Percentiles rank a stretch among this genome's conserved stretches.
phyloP scores from a whole-genome alignment of 2,888 invertebrate species.

The Cerastoderma edule region DNA sequence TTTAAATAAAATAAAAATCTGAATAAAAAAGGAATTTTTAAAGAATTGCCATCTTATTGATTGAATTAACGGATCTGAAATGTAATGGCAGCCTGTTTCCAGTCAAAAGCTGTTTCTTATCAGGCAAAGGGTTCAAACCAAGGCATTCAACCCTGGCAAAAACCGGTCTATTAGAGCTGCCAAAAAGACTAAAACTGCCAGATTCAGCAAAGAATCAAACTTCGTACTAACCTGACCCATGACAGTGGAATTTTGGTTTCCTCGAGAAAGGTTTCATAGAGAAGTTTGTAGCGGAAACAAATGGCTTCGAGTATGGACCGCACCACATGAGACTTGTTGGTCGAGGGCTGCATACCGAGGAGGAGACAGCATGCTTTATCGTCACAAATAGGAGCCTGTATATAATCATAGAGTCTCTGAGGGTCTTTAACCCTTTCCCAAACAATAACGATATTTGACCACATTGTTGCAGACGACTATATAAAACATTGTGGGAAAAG shows the following conservation, averaged over 20 bases:
- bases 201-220: not conserved
- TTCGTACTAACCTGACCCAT: slow-evolving; percentile 68
- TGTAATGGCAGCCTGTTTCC: too few relatives aligned
- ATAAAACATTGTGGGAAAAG: not conserved
- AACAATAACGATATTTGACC: too few relatives aligned
- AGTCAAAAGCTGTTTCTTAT: too few relatives aligned
- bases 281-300: slow-evolving; percentile 94
- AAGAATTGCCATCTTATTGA: too few relatives aligned
- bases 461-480: too few relatives aligned
- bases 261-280: slow-evolving; percentile 89
- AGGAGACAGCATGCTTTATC: slow-evolving; percentile 93
- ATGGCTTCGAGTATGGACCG: slow-evolving; percentile 97
- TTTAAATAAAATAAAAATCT: too few relatives aligned
- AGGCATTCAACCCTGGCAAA: too few relatives aligned
- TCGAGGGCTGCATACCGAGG: slow-evolving; percentile 95
- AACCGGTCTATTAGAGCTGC: not conserved
- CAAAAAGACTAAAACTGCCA: not conserved
- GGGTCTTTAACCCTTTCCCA: too few relatives aligned
- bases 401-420: too few relatives aligned
- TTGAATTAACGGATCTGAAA: too few relatives aligned
- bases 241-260: slow-evolving; percentile 87
- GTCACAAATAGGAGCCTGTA: slow-evolving; percentile 95
- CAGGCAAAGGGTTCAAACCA: too few relatives aligned
- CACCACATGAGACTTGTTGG: slow-evolving; percentile 95
- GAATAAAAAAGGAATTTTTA: too few relatives aligned